Base-by-base conservation (phyloP, 2,888 invertebrate species). In the Oscheius sp. region DNA sequence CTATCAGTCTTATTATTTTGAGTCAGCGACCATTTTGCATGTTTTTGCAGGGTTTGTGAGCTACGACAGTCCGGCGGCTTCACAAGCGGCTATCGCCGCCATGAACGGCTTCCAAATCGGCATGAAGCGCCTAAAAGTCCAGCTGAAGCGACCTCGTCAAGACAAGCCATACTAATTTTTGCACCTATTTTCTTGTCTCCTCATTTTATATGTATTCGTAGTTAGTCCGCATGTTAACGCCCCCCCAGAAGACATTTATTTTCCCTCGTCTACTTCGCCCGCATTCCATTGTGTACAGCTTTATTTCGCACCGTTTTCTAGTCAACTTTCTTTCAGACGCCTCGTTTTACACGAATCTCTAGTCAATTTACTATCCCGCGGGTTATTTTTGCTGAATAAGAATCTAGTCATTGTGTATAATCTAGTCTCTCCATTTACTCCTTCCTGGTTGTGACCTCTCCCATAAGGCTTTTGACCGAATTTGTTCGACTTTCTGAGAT, bases 31-130 rank as follows among this genome's bases (percentile, higher is more conserved):
- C 31, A 10, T 48, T 27, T 27, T 20, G 61, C 20, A 42, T 46
- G 61, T 63, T 66, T 37, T 65, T 79, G 48, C 78, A 97, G 97
- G 97, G 88, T 98, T 98, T 90, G 97, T 98, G 87, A 96, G 96
- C 87, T 98, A 96, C 90, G 97, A 98, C 91, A 96, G 96, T 91
- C 95, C 95, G 84, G 91, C 93, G 86, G 95, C 95, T 88, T 96
- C 97, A 88, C 96, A 96, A 89, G 93, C 95, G 83, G 97, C 97
- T 85, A 98, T 98, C 89, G 95, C 96, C 89, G 93, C 97, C 86
- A 98, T 98, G 97, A 98, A 98, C 90, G 97, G 97, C 88, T 98
- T 97, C 90, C 97, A 97, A 90, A 97, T 97, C 89, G 97, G 97
- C 87, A 97, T 97, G 96, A 98, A 98, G 91, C 92, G 97, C 88